Percentiles rank a stretch among this genome's conserved stretches.
phyloP scores from a whole-genome alignment of 2,113 vertebrate genomes.

The Ranitomeya variabilis region DNA sequence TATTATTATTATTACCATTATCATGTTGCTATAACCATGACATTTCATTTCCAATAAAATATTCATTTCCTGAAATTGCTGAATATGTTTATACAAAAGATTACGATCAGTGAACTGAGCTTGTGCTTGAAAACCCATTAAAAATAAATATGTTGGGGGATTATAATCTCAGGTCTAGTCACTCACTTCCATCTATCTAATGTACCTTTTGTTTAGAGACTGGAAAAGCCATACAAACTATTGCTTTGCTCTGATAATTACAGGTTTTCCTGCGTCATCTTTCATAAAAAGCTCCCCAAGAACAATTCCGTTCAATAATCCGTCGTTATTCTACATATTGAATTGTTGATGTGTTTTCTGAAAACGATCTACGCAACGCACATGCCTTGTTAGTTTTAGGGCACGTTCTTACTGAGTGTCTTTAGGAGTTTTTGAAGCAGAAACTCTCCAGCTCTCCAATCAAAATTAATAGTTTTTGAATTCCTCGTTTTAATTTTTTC shows the following conservation, averaged over 20 bases:
- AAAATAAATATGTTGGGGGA: conserved; percentile 29
- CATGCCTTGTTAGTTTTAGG: not conserved
- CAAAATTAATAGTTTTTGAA: too few relatives aligned
- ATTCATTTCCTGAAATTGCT: not conserved
- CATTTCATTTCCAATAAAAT: not conserved
- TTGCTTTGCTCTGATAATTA: conserved; percentile 1
- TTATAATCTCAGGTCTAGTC: not conserved
- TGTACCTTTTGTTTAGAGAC: conserved; percentile 22
- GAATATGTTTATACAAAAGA: not conserved
- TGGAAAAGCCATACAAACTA: conserved; percentile 24
- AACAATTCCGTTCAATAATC: conserved; percentile 13
- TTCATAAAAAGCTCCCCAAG: not conserved
- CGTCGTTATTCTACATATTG: not conserved
- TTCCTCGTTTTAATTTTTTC: too few relatives aligned
- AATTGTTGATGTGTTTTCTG: not conserved
- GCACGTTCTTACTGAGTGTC: too few relatives aligned
- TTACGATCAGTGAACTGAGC: not conserved
- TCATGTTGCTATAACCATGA: not conserved
- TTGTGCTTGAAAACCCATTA: conserved; percentile 31
- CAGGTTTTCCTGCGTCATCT: conserved; percentile 1
- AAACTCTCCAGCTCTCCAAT: too few relatives aligned
- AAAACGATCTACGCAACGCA: not conserved
- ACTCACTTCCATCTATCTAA: conserved; percentile 2
- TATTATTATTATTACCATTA: not conserved
- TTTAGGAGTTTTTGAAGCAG: too few relatives aligned